phyloP scores from a whole-genome alignment of 2,797 vertebrate genomes.

The Rhinichthys osculus region DNA sequence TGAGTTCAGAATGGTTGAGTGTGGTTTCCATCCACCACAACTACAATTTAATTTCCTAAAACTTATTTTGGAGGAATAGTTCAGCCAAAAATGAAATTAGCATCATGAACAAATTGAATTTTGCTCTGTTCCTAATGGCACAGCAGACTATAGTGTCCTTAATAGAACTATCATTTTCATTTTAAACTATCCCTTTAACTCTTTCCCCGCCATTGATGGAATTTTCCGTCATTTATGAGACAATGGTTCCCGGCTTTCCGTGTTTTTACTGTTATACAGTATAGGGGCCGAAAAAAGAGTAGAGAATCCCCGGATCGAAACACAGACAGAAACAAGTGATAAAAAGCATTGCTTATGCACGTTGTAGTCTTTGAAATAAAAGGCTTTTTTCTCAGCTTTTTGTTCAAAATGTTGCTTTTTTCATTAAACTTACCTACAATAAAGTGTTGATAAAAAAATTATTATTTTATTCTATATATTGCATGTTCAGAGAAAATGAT shows the following conservation, averaged over 20 bases:
- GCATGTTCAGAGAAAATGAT: not conserved
- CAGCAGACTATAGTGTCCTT: not conserved
- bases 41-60: conserved; percentile 38
- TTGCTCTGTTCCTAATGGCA: not conserved
- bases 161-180: too few species aligned
- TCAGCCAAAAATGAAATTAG: not conserved
- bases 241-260: not conserved
- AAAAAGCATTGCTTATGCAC: not conserved
- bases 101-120: not conserved
- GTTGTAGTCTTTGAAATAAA: not conserved
- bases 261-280: not conserved
- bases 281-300: not conserved
- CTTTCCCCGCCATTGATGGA: not conserved
- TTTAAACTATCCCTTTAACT: not conserved
- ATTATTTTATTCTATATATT: not conserved
- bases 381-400: not conserved
- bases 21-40: conserved; percentile 31
- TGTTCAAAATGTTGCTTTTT: not conserved
- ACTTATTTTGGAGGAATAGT: not conserved
- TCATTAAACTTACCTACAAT: not conserved
- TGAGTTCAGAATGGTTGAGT: conserved; percentile 38
- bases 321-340: not conserved
- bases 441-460: not conserved
- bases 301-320: not conserved
- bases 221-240: not conserved